These are phyloP conservation scores for Heteractis magnifica DNA, from an alignment of 92 coral and sea anemone species.

Conservation along the genomic window DNA sequence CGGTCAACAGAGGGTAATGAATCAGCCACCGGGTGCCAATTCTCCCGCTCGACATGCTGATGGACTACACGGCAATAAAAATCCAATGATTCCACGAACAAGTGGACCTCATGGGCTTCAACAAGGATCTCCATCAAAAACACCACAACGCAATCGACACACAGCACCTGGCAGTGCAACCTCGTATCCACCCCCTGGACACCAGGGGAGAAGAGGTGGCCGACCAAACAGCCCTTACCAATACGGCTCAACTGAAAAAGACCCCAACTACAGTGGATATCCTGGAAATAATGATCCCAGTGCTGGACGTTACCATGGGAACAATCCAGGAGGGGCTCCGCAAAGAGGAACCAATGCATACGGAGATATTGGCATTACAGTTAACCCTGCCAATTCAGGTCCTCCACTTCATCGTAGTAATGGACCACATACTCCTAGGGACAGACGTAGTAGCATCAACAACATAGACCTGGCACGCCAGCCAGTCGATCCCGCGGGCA, in stretches of 20 bases:
- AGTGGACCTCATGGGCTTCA: constrained; percentile 22
- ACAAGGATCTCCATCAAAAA: constrained; percentile 27
- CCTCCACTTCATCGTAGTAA: constrained; percentile 21
- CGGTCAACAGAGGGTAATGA: constrained; percentile 11
- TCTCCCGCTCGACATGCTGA: constrained; percentile 15
- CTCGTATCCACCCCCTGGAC: constrained; percentile 27
- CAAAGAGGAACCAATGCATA: constrained; percentile 16
- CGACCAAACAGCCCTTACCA: constrained; percentile 43
- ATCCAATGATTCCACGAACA: constrained; percentile 10
- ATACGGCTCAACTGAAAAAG: constrained; percentile 37
- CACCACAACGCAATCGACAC: constrained; percentile 28
- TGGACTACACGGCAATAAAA: constrained; percentile 12
- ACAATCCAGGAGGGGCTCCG: constrained; percentile 7
- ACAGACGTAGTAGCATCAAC: constrained; percentile 15
- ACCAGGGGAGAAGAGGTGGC: constrained; percentile 18
- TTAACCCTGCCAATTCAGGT: constrained; percentile 26
- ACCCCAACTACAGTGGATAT: background rate
- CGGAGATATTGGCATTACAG: constrained; percentile 14
- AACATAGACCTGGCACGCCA: background rate
- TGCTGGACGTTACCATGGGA: constrained; percentile 18
- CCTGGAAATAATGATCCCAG: background rate
- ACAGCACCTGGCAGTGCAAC: constrained; percentile 26
- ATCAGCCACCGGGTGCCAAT: constrained; percentile 9
- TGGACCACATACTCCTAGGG: constrained; percentile 7
- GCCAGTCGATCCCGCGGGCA: constrained; percentile 2